Evolutionary conservation across 2,888 invertebrate species (phyloP).

Genomic region (Tinea pellionella): DNA sequence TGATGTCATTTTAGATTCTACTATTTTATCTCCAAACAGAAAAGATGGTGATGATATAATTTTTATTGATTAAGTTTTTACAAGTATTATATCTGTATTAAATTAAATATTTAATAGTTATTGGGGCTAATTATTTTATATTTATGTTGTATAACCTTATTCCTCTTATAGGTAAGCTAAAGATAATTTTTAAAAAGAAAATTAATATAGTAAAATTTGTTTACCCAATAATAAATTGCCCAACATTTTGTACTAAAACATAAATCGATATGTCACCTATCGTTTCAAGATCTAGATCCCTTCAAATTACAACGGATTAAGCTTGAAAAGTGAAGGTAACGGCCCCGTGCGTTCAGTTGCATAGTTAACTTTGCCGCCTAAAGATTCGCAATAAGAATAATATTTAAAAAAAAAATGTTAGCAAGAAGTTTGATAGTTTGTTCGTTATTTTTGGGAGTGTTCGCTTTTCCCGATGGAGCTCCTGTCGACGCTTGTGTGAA

Average conservation of each 20-base stretch:
- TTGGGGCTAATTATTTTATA: no score
- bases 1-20: slow-evolving; percentile 30
- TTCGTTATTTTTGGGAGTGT: slow-evolving; percentile 41
- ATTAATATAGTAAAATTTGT: no score
- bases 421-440: slow-evolving; percentile 17
- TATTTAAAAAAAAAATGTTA: background rate
- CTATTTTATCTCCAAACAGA: slow-evolving; percentile 41
- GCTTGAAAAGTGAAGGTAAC: slow-evolving; percentile 52
- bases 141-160: background rate
- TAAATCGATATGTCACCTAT: slow-evolving; percentile 41
- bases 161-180: background rate
- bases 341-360: slow-evolving; percentile 40
- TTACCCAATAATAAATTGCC: background rate
- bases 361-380: slow-evolving; percentile 21
- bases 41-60: slow-evolving; percentile 39
- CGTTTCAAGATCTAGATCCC: slow-evolving; percentile 45
- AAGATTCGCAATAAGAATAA: background rate
- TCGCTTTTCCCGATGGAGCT: slow-evolving; percentile 82
- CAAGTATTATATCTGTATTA: background rate
- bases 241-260: slow-evolving; percentile 14
- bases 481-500: slow-evolving; percentile 86
- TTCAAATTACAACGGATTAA: slow-evolving; percentile 31
- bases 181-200: background rate
- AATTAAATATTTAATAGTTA: no score
- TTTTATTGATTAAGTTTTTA: slow-evolving; percentile 30